Base-by-base conservation (phyloP, 1,140 invertebrate genomes). In the Geopemphigus sp. region DNA sequence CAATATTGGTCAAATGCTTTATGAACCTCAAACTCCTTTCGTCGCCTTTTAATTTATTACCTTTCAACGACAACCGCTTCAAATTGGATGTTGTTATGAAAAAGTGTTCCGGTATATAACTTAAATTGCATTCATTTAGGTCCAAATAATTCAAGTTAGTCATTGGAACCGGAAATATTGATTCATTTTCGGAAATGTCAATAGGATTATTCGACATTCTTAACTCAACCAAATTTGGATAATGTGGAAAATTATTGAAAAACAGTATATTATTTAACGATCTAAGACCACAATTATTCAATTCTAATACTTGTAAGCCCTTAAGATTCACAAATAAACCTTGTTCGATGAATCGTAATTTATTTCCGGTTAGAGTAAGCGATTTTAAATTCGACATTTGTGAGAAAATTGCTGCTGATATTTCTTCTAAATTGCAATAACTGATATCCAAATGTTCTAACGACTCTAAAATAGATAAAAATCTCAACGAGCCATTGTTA, bases 401-500 rank as follows among this genome's bases (percentile, higher is more conserved):
- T 1, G 89, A 88, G 83, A 92, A 92, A 2, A 90, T 90, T 11
- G 89, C 87, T 26, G 88, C 89, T 17, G 88, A 88, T 39, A 92
- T 88, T 81, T 90, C 86, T 2, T 89, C 89, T 15, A 92, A 85
- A 84, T 90, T 89, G 84, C 90, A 91, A 83, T 91, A 91, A 11
- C 91, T 90, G 90, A 92, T 92, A 83, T 92, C 91, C 11, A 92
- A 85, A 83, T 90, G 90, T 85, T 91, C 89, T 15, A 92, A 84
- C 39, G 89, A 89, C 53, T 89, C 88, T 2, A 92, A 83, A 0
- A 91, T 12, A 50, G 5, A 6, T 50, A 50, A 50, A 50, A 6
- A 50, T 50, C 3, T 39, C 32, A 39, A 39, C 3, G 47, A 1
- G 5, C 5, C 47, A 50, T 12, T 50, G 14, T 12, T 14, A 50